These are phyloP conservation scores for Lasioglossum zephyrum DNA, from an alignment of 2,888 invertebrate genomes.

Conservation along the genomic window DNA sequence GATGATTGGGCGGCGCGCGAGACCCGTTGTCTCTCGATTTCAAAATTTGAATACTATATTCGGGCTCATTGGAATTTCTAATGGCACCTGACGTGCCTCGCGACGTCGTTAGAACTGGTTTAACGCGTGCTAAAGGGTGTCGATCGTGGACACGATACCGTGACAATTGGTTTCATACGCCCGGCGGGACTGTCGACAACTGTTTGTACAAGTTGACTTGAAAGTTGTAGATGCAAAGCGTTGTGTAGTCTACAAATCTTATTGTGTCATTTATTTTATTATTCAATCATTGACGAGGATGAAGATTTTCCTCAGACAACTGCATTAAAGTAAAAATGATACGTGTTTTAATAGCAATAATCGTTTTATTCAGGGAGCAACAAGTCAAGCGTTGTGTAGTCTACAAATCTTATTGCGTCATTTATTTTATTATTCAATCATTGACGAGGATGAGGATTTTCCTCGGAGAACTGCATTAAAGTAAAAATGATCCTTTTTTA, in stretches of 20 bases:
- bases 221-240: neutral
- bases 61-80: constrained; percentile 28
- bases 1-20: constrained; percentile 13
- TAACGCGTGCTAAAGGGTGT: neutral
- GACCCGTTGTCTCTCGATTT: constrained; percentile 11
- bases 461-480: too few species aligned
- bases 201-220: neutral
- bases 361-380: too few species aligned
- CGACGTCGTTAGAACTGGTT: constrained; percentile 12
- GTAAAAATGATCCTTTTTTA: too few species aligned
- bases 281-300: too few species aligned
- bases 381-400: neutral
- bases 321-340: too few species aligned
- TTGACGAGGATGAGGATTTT: too few species aligned
- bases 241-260: neutral
- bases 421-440: neutral
- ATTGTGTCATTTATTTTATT: neutral
- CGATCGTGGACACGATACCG: neutral
- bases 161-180: neutral
- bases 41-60: constrained; percentile 24
- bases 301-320: too few species aligned
- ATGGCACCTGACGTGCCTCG: neutral
- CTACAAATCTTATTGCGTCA: neutral
- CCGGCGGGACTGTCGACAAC: neutral
- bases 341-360: too few species aligned